A percentile compares a stretch with the other conserved stretches of the same genome.
These are phyloP conservation scores for Salvator merianae DNA, from an alignment of 2,113 vertebrate genomes.

Conservation along the genomic window DNA sequence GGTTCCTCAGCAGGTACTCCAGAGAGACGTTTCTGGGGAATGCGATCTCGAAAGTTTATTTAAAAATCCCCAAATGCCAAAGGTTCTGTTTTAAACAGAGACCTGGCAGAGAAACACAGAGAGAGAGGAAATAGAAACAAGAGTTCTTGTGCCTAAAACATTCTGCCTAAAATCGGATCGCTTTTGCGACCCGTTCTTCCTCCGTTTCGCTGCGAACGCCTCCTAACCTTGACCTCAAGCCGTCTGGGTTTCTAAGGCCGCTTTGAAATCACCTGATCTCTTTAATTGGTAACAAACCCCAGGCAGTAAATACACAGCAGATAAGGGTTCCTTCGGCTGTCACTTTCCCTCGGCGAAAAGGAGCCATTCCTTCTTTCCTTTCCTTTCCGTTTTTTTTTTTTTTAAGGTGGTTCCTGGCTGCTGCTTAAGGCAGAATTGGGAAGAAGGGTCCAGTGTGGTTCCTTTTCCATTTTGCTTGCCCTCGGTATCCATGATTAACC, in stretches of 20 bases:
- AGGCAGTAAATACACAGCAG: constrained; percentile 71
- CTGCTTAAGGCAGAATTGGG: constrained; percentile 52
- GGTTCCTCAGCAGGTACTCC: no score
- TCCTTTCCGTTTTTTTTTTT: not conserved
- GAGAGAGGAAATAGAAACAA: no score
- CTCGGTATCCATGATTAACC: no score
- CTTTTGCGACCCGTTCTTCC: not conserved
- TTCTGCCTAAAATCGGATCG: no score
- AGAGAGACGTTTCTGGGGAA: no score
- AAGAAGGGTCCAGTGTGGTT: not conserved
- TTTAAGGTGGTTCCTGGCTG: constrained; percentile 49
- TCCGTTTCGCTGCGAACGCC: no score
- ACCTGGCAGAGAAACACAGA: no score
- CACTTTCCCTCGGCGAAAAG: constrained; percentile 47
- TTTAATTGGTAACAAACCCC: constrained; percentile 69
- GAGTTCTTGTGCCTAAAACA: no score
- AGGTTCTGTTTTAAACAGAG: no score
- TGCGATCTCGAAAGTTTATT: no score
- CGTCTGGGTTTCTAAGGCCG: constrained; percentile 70
- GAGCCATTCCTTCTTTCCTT: constrained; percentile 51
- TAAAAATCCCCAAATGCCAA: no score
- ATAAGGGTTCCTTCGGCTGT: constrained; percentile 69
- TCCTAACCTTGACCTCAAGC: constrained; percentile 50
- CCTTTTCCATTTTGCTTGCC: no score
- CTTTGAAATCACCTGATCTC: constrained; percentile 70